Percentiles rank a stretch among this genome's conserved stretches.
Evolutionary conservation across 2,113 vertebrate genomes (phyloP).

Genomic region (Ondatra zibethicus): DNA sequence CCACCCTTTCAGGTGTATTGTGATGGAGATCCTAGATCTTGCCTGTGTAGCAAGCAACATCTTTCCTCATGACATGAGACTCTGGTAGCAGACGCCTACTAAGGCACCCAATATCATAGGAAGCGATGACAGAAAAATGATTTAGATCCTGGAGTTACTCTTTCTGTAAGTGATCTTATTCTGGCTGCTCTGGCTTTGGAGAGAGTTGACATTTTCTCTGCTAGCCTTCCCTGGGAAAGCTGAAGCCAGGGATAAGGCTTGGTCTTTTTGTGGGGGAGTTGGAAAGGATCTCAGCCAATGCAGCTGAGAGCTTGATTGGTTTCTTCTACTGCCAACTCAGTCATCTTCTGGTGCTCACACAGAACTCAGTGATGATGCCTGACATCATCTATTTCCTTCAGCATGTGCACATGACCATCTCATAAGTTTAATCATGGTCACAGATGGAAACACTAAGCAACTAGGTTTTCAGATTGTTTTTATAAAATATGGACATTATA

Average conservation of each 20-base stretch:
- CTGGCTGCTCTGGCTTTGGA: not conserved
- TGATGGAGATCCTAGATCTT: not conserved
- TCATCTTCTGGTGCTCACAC: conserved; percentile 48
- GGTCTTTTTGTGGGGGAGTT: conserved; percentile 31
- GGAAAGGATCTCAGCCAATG: conserved; percentile 41
- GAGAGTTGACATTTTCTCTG: not conserved
- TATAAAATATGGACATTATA: not conserved
- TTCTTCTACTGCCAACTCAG: conserved; percentile 64
- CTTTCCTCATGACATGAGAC: not conserved
- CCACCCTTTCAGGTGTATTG: not conserved
- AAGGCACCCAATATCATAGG: not conserved
- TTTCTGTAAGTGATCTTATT: not conserved
- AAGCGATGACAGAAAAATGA: not conserved
- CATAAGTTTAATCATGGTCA: conserved; percentile 22
- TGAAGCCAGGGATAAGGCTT: conserved; percentile 63
- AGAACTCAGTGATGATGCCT: not conserved
- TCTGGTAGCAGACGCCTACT: not conserved
- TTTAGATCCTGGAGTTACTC: not conserved
- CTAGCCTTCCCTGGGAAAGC: not conserved
- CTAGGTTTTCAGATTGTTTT: conserved; percentile 4
- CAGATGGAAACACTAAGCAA: not conserved
- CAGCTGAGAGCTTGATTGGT: conserved; percentile 74
- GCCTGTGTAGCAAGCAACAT: not conserved
- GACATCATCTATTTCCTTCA: conserved; percentile 57
- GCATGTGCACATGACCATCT: conserved; percentile 14